These are phyloP conservation scores for Nasonia giraulti DNA, from an alignment of 1,140 invertebrate genomes.

Conservation along the genomic window DNA sequence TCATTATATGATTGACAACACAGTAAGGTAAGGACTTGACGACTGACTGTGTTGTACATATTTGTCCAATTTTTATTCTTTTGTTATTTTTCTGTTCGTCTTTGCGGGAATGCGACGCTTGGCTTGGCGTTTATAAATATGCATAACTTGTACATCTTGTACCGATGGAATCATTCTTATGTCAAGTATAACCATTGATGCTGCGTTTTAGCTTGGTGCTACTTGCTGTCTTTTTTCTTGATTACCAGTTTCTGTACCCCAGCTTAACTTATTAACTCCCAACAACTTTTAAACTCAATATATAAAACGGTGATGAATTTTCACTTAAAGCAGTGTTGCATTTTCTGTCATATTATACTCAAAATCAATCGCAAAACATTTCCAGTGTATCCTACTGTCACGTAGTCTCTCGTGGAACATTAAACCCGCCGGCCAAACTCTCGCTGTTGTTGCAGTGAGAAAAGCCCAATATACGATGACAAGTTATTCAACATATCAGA, in stretches of 20 bases:
- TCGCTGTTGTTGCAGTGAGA: conserved; percentile 36
- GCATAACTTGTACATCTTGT: conserved; percentile 7
- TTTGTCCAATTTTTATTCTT: background rate
- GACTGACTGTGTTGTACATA: background rate
- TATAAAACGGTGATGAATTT: conserved; percentile 25
- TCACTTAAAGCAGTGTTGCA: background rate
- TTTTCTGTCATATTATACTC: conserved; percentile 15
- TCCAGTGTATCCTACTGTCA: conserved; percentile 18
- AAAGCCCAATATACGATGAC: conserved; percentile 58
- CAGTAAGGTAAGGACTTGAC: background rate
- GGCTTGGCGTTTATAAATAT: background rate
- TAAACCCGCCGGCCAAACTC: conserved; percentile 36
- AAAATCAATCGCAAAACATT: conserved; percentile 34
- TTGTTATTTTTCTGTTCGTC: background rate
- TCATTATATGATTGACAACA: background rate
- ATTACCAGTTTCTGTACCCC: conserved; percentile 34
- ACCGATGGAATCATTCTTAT: conserved; percentile 28
- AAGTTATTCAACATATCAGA: conserved; percentile 67
- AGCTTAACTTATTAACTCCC: conserved; percentile 13
- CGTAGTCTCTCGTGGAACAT: background rate
- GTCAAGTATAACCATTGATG: conserved; percentile 26
- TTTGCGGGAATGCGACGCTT: background rate
- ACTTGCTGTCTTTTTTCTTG: background rate
- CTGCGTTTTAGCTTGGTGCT: background rate
- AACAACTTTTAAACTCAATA: background rate